phyloP scores from a whole-genome alignment of 2,113 vertebrate species.

The Mugil cephalus region DNA sequence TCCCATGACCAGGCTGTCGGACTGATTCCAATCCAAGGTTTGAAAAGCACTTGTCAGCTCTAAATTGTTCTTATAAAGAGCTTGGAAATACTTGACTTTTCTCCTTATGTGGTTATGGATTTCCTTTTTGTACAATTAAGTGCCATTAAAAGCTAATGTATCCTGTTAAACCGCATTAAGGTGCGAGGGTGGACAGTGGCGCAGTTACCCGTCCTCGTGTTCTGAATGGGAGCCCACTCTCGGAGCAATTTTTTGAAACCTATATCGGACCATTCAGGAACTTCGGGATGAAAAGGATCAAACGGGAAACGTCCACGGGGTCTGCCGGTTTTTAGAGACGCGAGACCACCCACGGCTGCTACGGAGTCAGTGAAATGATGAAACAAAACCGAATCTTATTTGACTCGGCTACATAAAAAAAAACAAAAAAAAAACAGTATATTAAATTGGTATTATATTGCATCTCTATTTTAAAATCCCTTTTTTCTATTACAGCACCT shows the following conservation, averaged over 20 bases:
- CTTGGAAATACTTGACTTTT: constrained; percentile 88
- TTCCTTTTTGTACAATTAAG: constrained; percentile 85
- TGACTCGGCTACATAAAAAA: constrained; percentile 1
- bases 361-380: constrained; percentile 35
- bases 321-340: constrained; percentile 35
- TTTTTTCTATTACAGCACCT: too few relatives aligned
- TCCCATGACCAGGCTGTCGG: constrained; percentile 53
- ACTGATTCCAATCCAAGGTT: constrained; percentile 84
- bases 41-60: constrained; percentile 88
- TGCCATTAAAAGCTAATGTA: constrained; percentile 86
- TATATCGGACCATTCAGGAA: constrained; percentile 67
- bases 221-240: constrained; percentile 55
- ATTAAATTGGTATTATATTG: too few relatives aligned
- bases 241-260: constrained; percentile 60
- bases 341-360: constrained; percentile 65
- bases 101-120: constrained; percentile 86
- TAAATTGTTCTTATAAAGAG: constrained; percentile 89
- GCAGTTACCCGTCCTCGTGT: constrained; percentile 42
- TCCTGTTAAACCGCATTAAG: constrained; percentile 81
- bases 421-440: neutral
- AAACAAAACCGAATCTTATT: constrained; percentile 50
- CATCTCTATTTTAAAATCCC: neutral
- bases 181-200: constrained; percentile 64
- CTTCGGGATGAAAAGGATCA: constrained; percentile 62
- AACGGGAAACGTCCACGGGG: constrained; percentile 57